Conservation (phyloP, 2,888 invertebrate genomes). For the Cecidostiba fungosa region DNA sequence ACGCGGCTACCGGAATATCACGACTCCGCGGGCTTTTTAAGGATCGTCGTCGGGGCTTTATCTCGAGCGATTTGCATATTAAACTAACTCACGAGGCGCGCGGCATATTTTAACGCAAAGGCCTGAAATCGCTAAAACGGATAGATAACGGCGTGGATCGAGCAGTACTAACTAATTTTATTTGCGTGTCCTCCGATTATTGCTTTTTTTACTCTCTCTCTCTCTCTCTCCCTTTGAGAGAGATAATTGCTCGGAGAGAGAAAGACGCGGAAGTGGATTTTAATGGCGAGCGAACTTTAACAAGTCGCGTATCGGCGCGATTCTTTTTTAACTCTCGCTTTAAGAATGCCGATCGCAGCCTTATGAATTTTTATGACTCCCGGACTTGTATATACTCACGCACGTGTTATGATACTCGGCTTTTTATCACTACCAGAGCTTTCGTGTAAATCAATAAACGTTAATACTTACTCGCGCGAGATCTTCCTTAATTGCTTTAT, state of each 20-base stretch:
- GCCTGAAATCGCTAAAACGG: conserved; percentile 51
- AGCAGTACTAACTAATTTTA: conserved; percentile 61
- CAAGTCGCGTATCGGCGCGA: conserved; percentile 26
- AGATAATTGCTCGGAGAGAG: background rate
- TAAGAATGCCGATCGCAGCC: background rate
- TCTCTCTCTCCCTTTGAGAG: background rate
- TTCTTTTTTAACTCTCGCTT: conserved; percentile 32
- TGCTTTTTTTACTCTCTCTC: background rate
- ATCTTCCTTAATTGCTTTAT: conserved; percentile 6
- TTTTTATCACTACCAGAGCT: background rate
- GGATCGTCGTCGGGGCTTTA: conserved; percentile 74
- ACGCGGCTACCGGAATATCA: conserved; percentile 79
- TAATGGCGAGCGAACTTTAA: conserved; percentile 53
- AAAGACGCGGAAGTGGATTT: conserved; percentile 46
- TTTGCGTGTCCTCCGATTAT: conserved; percentile 54
- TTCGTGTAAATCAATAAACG: conserved; percentile 3
- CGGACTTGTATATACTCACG: background rate
- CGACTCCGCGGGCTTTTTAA: conserved; percentile 76
- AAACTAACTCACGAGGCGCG: conserved; percentile 79
- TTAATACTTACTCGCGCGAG: background rate
- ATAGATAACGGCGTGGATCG: conserved; percentile 53
- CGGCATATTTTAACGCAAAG: conserved; percentile 75
- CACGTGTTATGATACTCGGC: background rate
- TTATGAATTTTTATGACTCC: conserved; percentile 36
- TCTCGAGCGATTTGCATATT: conserved; percentile 79